These are phyloP conservation scores for Halcyon badia DNA, from an alignment of 2,797 vertebrate species.

Conservation along the genomic window DNA sequence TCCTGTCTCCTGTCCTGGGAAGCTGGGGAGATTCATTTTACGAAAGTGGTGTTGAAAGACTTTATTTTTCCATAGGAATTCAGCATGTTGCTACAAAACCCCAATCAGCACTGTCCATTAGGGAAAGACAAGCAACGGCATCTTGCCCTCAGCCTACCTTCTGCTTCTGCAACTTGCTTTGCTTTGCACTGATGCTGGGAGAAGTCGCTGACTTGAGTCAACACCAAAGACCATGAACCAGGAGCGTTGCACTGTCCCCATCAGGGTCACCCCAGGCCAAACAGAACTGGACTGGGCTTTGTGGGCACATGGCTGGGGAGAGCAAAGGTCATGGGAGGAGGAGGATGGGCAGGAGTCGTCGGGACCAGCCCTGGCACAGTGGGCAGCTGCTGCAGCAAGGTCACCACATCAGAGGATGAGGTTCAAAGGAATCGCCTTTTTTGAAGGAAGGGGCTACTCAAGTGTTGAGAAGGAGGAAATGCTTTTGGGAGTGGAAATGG, in stretches of 20 bases:
- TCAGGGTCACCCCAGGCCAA: accelerated
- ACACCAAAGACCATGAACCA: not conserved
- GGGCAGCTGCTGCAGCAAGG: not conserved
- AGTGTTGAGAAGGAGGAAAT: not conserved
- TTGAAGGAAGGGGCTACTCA: not conserved
- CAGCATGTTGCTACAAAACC: not conserved
- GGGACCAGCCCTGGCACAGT: not conserved
- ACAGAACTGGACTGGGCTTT: not conserved
- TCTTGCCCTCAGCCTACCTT: not conserved
- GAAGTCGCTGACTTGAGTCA: not conserved
- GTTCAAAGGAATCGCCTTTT: not conserved
- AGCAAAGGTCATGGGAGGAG: not conserved
- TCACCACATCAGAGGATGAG: accelerated
- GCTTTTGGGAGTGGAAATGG: not conserved
- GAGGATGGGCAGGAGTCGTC: not conserved
- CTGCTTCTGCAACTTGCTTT: not conserved
- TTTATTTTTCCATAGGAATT: not conserved
- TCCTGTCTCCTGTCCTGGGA: accelerated
- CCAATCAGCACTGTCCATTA: too few relatives aligned
- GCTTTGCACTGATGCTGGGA: not conserved
- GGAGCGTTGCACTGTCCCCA: not conserved
- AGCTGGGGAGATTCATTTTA: accelerated
- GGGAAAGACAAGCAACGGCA: not conserved
- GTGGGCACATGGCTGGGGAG: accelerated
- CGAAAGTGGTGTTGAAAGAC: not conserved